Conservation (phyloP, 2,113 vertebrate genomes). For the Origma solitaria region DNA sequence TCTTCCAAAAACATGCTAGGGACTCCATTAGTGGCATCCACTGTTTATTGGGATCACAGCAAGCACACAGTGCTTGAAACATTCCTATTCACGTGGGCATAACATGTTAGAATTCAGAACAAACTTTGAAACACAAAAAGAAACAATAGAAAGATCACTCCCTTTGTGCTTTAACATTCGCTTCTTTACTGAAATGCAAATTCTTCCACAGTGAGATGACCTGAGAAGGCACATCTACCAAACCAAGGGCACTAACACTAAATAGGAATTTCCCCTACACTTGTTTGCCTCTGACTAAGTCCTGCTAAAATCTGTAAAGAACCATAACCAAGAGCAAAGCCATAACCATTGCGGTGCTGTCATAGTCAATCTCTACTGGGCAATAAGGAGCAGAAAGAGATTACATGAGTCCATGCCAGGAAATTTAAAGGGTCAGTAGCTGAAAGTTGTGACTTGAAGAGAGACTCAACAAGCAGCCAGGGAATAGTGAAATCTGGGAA, state of each 20-base stretch:
- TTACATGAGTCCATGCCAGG: neutral
- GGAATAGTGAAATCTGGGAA: neutral
- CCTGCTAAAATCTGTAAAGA: neutral
- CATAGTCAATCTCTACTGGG: neutral
- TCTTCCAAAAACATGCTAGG: slow-evolving; percentile 33
- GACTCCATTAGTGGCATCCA: slow-evolving; percentile 7
- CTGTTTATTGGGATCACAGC: slow-evolving; percentile 29
- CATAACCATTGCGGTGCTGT: neutral
- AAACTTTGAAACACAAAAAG: slow-evolving; percentile 21
- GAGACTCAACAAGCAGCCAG: neutral
- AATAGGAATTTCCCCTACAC: neutral
- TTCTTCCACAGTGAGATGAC: neutral
- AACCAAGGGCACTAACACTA: neutral
- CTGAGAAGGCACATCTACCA: neutral
- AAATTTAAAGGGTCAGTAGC: slow-evolving; percentile 5
- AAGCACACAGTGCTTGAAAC: slow-evolving; percentile 30
- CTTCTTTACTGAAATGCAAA: slow-evolving; percentile 25
- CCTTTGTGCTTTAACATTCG: neutral
- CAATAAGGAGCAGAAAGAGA: neutral
- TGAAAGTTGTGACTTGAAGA: neutral
- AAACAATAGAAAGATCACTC: neutral
- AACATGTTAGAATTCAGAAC: neutral
- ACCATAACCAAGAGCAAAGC: neutral
- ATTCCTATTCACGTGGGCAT: neutral
- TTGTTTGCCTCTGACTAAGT: neutral